Conservation (phyloP, 2,113 vertebrate species). For the Thomomys bottae region DNA sequence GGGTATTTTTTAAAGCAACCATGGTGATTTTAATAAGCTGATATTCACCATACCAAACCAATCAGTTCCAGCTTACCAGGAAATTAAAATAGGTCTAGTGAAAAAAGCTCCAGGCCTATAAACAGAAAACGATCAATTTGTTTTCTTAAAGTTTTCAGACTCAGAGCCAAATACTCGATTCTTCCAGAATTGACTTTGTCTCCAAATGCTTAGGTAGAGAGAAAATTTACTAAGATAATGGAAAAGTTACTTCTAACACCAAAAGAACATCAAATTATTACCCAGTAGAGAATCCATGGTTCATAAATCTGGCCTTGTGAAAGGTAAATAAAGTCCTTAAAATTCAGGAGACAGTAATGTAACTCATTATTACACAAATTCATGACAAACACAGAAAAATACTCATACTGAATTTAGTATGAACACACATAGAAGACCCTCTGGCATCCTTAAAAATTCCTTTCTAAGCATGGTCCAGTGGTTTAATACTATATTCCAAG, state of each 20-base stretch:
- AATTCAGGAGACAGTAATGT: neutral
- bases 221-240: neutral
- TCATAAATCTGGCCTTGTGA: neutral
- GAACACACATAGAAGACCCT: neutral
- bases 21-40: conserved; percentile 55
- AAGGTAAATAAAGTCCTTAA: neutral
- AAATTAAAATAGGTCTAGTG: conserved; percentile 56
- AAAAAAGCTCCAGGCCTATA: conserved; percentile 50
- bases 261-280: neutral
- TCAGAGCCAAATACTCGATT: neutral
- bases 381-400: neutral
- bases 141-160: conserved; percentile 52
- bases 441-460: neutral
- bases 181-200: neutral
- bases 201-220: neutral
- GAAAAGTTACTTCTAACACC: neutral
- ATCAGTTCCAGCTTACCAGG: conserved; percentile 50
- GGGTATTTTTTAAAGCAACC: conserved; percentile 33
- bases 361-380: neutral
- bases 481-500: no score
- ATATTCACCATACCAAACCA: conserved; percentile 54
- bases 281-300: neutral
- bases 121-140: conserved; percentile 48
- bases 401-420: neutral
- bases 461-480: neutral